These are phyloP conservation scores for Cartodere bifasciata DNA, from an alignment of 2,888 invertebrate genomes.

Conservation along the genomic window DNA sequence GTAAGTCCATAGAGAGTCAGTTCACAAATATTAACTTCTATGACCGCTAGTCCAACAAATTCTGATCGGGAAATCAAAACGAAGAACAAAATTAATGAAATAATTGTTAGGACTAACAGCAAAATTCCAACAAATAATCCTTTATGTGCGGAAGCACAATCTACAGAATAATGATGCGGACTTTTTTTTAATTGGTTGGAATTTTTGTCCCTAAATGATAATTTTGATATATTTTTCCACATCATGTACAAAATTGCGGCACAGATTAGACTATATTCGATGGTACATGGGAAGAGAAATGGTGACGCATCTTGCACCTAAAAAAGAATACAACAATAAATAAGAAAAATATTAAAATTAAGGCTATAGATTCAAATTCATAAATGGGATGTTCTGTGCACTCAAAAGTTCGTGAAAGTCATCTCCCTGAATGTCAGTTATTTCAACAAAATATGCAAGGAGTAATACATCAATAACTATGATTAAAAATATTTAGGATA, in stretches of 20 bases:
- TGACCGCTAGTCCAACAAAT: constrained; percentile 52
- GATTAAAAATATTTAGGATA: no score
- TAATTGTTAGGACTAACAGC: constrained; percentile 63
- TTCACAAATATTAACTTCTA: constrained; percentile 67
- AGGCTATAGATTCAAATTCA: no score
- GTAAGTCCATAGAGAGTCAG: constrained; percentile 57
- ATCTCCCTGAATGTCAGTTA: no score
- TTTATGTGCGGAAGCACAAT: constrained; percentile 87
- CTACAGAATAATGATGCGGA: constrained; percentile 85
- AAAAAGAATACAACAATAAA: no score
- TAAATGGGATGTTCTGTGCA: no score
- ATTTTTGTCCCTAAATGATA: constrained; percentile 37
- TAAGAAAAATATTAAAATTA: no score
- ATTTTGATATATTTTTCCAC: constrained; percentile 81
- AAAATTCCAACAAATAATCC: constrained; percentile 78
- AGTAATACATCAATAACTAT: no score
- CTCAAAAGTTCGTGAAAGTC: no score
- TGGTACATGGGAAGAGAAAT: constrained; percentile 78
- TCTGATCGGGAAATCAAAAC: constrained; percentile 54
- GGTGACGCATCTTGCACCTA: constrained; percentile 33
- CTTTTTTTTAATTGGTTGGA: constrained; percentile 56
- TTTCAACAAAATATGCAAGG: no score
- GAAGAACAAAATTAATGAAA: constrained; percentile 82
- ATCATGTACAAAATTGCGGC: constrained; percentile 93
- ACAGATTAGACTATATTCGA: constrained; percentile 88